phyloP scores from a whole-genome alignment of 2,797 vertebrate species.

The Pristis pectinata region DNA sequence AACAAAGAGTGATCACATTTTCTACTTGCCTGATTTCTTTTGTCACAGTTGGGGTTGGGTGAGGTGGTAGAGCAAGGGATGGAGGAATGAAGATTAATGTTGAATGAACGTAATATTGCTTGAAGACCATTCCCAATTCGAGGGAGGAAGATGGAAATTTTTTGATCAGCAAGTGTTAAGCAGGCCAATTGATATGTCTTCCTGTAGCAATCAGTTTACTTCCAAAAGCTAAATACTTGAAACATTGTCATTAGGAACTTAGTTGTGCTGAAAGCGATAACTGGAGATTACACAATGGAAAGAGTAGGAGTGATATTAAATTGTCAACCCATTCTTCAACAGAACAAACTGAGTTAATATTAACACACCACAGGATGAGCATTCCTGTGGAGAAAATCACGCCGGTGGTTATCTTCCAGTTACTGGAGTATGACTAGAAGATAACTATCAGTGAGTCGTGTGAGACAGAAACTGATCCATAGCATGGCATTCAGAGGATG shows the following conservation, averaged over 20 bases:
- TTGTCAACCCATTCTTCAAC: neutral
- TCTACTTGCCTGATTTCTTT: neutral
- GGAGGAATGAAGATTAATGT: neutral
- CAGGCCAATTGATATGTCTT: slow-evolving; percentile 9
- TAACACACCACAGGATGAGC: neutral
- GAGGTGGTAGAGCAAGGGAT: neutral
- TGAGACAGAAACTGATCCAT: neutral
- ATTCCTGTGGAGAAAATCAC: neutral
- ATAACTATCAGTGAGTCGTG: neutral
- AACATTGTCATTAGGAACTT: neutral
- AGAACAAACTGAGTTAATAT: too few species aligned
- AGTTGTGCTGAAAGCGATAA: too few species aligned
- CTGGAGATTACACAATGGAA: neutral
- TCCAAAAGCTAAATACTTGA: slow-evolving; percentile 25
- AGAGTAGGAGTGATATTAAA: neutral
- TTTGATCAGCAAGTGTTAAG: neutral
- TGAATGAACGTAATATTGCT: neutral
- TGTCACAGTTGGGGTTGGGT: too few species aligned
- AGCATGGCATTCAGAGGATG: neutral
- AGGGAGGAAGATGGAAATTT: neutral
- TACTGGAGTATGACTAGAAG: neutral
- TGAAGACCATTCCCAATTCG: neutral
- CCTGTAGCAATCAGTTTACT: slow-evolving; percentile 31
- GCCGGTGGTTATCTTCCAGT: neutral
- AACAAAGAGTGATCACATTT: neutral